A percentile compares a stretch with the other conserved stretches of the same genome.
These are phyloP conservation scores for Hydropsyche tenuis DNA, from an alignment of 1,140 invertebrate species.

Conservation along the genomic window DNA sequence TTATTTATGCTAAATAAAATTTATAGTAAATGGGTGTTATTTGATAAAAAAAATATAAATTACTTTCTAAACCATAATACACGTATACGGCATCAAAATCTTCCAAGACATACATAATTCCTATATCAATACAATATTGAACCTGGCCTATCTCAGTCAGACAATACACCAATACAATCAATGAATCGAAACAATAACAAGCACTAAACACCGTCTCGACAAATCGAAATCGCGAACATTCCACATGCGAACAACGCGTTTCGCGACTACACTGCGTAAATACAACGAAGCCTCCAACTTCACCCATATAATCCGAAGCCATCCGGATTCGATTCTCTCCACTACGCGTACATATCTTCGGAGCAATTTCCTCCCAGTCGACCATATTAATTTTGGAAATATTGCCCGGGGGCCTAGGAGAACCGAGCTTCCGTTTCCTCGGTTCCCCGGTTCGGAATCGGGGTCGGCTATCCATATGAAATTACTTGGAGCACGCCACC, in stretches of 20 bases:
- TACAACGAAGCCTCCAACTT: no score
- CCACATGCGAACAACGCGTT: neutral
- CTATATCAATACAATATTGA: no score
- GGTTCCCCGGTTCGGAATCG: neutral
- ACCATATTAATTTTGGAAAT: conserved; percentile 25
- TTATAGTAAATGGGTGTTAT: no score
- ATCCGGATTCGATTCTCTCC: conserved; percentile 12
- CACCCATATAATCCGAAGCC: conserved; percentile 1
- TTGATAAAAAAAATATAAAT: no score
- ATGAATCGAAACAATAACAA: no score
- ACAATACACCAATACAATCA: no score
- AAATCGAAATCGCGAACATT: neutral
- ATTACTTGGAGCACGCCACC: conserved; percentile 30
- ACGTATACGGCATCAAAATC: no score
- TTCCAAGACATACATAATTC: no score
- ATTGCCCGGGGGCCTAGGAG: neutral
- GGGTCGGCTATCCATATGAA: conserved; percentile 37
- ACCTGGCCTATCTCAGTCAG: no score
- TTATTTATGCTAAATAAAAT: no score
- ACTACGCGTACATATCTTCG: neutral
- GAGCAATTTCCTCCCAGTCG: conserved; percentile 15
- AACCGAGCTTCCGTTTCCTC: neutral
- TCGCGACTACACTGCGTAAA: neutral
- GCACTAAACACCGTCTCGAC: no score
- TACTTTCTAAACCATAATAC: no score